phyloP scores from a whole-genome alignment of 2,113 vertebrate genomes.

The Epinephelus fuscoguttatus region DNA sequence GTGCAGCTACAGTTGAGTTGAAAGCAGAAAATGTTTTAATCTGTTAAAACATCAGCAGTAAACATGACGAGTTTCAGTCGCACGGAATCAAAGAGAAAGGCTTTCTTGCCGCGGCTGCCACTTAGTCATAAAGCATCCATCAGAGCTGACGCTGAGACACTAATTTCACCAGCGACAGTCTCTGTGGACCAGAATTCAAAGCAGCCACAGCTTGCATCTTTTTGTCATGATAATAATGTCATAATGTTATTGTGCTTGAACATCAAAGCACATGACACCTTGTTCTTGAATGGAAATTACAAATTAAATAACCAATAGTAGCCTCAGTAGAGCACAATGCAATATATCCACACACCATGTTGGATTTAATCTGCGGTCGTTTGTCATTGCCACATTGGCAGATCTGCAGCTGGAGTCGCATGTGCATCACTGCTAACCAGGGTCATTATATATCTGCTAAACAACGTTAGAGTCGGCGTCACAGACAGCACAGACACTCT shows the following conservation, averaged over 20 bases:
- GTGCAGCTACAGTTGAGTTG: not conserved
- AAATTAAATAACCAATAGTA: conserved; percentile 1
- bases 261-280: conserved; percentile 4
- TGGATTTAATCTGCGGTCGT: conserved; percentile 12
- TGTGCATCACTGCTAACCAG: conserved; percentile 9
- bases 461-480: not conserved
- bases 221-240: conserved; percentile 29
- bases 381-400: conserved; percentile 1
- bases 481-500: not conserved
- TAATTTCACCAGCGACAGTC: conserved; percentile 12
- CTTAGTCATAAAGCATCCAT: conserved; percentile 10
- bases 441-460: not conserved
- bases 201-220: conserved; percentile 15
- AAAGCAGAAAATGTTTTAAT: not conserved
- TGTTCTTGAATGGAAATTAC: conserved; percentile 10
- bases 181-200: conserved; percentile 26
- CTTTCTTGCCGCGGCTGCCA: not conserved
- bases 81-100: not conserved
- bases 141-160: not conserved
- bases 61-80: not conserved
- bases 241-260: conserved; percentile 26
- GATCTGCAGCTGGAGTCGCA: not conserved
- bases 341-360: not conserved
- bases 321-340: not conserved
- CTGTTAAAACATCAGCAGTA: not conserved